Conservation (phyloP, 1,140 invertebrate genomes). For the Drosophila littoralis region DNA sequence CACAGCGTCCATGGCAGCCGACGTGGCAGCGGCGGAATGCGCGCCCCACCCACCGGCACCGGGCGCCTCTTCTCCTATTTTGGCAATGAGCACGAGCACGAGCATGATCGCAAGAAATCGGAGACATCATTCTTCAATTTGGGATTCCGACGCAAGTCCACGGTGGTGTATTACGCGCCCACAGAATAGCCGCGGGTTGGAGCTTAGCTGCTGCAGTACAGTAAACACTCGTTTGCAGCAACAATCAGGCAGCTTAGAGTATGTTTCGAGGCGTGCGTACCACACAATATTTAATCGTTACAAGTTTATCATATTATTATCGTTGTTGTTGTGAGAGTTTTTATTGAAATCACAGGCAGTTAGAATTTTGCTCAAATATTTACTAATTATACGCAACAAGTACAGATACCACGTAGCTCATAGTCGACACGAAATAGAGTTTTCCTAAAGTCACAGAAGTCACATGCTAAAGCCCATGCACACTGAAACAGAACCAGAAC, state of each 20-base stretch:
- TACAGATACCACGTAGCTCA: conserved; percentile 35
- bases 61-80: conserved; percentile 80
- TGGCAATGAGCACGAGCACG: conserved; percentile 76
- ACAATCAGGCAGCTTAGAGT: conserved; percentile 56
- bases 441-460: conserved; percentile 11
- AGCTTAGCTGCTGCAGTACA: conserved; percentile 24
- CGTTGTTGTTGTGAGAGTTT: conserved; percentile 77
- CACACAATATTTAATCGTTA: conserved; percentile 42
- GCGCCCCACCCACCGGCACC: conserved; percentile 54
- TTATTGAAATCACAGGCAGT: conserved; percentile 60
- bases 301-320: conserved; percentile 42
- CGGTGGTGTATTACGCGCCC: conserved; percentile 80
- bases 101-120: conserved; percentile 79
- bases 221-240: conserved; percentile 8
- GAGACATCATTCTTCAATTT: conserved; percentile 83
- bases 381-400: conserved; percentile 53
- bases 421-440: conserved; percentile 23
- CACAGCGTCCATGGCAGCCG: conserved; percentile 60
- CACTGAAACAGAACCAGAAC: conserved; percentile 27
- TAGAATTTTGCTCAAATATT: conserved; percentile 80
- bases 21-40: conserved; percentile 45
- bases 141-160: conserved; percentile 81
- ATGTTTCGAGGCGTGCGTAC: conserved; percentile 4
- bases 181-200: conserved; percentile 40
- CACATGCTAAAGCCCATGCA: conserved; percentile 27